phyloP scores from a whole-genome alignment of 2,113 vertebrate species.

The Halichoerus grypus region DNA sequence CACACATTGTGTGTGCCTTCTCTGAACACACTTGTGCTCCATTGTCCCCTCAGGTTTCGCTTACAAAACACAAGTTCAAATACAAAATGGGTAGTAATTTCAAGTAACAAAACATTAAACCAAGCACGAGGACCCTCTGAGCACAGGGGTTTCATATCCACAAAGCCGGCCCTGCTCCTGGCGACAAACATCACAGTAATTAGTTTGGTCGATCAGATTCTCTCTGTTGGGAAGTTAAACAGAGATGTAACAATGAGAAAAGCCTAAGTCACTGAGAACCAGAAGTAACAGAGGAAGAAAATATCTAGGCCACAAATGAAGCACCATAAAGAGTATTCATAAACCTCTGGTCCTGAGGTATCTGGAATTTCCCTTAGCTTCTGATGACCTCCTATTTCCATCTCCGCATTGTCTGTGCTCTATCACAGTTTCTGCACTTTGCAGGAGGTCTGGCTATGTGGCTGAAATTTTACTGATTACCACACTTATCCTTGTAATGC shows the following conservation, averaged over 20 bases:
- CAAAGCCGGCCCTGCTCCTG: neutral
- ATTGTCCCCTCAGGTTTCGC: neutral
- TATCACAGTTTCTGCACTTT: neutral
- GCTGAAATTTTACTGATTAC: neutral
- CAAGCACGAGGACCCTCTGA: neutral
- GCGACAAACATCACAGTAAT: neutral
- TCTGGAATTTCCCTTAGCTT: neutral
- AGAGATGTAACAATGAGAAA: neutral
- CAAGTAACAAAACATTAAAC: neutral
- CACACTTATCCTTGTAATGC: neutral
- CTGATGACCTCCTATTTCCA: neutral
- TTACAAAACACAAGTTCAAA: neutral
- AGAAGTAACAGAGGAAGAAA: neutral
- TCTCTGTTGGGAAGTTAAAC: neutral
- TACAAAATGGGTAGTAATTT: neutral
- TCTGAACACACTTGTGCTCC: neutral
- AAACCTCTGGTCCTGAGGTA: too few species aligned
- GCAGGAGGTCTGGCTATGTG: neutral
- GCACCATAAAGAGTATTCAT: neutral
- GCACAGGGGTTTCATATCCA: neutral
- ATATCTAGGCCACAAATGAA: neutral
- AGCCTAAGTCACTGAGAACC: neutral
- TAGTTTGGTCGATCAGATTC: neutral
- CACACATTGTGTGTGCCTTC: rapidly evolving
- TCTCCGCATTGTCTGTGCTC: neutral